Base-by-base conservation (phyloP, 2,113 vertebrate genomes). In the Scartelaos histophorus region DNA sequence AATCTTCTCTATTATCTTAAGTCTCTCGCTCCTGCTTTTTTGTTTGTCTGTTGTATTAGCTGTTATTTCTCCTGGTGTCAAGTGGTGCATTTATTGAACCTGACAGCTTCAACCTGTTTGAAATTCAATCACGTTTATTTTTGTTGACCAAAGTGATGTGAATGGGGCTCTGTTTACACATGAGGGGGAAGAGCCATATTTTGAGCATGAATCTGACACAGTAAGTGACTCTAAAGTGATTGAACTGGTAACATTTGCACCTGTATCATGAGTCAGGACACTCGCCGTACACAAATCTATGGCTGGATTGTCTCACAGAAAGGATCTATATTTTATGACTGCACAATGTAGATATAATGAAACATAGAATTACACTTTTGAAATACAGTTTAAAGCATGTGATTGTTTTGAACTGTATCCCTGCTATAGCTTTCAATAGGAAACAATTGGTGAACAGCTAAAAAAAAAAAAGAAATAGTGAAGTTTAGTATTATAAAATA, bases 201-300 rank as follows among this genome's bases (percentile, higher is more conserved):
- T 80, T 69, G 29, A 75, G 65, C 61, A 70, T 70, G 76, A 78
- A 57, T 12, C 66, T 71, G 73, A 80, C 60, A 47, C 76, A 49
- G 67, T 67, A 58, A 74, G 82, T 75, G 61, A 82, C 80, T 71
- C 71, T 76, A 66, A 74, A 82, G 82, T 88, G 89, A 92, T 87
- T 92, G 89, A 82, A 87, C 90, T 78, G 82, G 74, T 81, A 88
- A 91, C 90, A 89, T 87, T 82, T 86, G 81, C 70, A 74, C 78
- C 69, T 45, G 1, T 54, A 46, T 54, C 85, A 88, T 90, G 85
- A 57, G 75, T 88, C 49, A 61, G 76, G 61, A 76, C 76, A 35
- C 43, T 57, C 60, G 67, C 24, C 21, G 2, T 61, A 46, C 62
- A 64, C 25, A 64, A 19, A 64, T 19, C 60, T 29, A 62, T 35